phyloP scores from a whole-genome alignment of 2,797 vertebrate genomes.

The Thunnus albacares region DNA sequence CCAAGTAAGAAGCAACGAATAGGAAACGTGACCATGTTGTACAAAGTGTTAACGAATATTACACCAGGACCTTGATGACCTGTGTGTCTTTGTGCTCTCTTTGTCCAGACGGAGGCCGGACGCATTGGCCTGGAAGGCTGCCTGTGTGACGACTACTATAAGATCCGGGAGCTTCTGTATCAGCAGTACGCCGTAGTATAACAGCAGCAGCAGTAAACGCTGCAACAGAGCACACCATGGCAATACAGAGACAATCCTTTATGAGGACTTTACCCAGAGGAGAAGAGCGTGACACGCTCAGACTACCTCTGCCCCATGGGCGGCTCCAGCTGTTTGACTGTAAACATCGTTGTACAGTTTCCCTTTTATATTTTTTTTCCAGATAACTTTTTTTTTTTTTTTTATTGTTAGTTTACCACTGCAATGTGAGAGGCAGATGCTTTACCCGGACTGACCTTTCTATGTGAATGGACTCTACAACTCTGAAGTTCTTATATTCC shows the following conservation, averaged over 20 bases:
- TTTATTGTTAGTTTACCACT: slow-evolving; percentile 54
- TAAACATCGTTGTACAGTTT: slow-evolving; percentile 61
- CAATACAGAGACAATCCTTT: slow-evolving; percentile 68
- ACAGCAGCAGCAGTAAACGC: slow-evolving; percentile 56
- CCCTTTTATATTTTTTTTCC: slow-evolving; percentile 53
- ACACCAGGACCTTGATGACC: slow-evolving; percentile 45
- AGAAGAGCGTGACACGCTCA: slow-evolving; percentile 30
- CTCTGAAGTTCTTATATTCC: slow-evolving; percentile 20
- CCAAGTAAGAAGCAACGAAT: slow-evolving; percentile 15
- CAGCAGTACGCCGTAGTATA: slow-evolving; percentile 98
- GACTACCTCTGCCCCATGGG: slow-evolving; percentile 36
- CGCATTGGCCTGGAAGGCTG: slow-evolving; percentile 98
- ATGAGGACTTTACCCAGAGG: slow-evolving; percentile 66
- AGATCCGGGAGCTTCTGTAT: slow-evolving; percentile 98
- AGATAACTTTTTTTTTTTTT: slow-evolving; percentile 48
- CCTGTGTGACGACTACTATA: slow-evolving; percentile 98
- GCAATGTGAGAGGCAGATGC: slow-evolving; percentile 42
- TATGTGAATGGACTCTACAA: slow-evolving; percentile 29
- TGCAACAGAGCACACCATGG: slow-evolving; percentile 45
- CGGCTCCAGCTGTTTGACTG: slow-evolving; percentile 64
- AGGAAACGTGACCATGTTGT: slow-evolving; percentile 3
- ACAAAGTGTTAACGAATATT: slow-evolving; percentile 21
- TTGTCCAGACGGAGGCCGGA: slow-evolving; percentile 95
- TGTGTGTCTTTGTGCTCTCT: slow-evolving; percentile 44
- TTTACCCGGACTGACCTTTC: slow-evolving; percentile 42